A percentile compares a stretch with the other conserved stretches of the same genome.
Evolutionary conservation across 1,140 invertebrate species (phyloP).

Genomic region (Apis laboriosa): DNA sequence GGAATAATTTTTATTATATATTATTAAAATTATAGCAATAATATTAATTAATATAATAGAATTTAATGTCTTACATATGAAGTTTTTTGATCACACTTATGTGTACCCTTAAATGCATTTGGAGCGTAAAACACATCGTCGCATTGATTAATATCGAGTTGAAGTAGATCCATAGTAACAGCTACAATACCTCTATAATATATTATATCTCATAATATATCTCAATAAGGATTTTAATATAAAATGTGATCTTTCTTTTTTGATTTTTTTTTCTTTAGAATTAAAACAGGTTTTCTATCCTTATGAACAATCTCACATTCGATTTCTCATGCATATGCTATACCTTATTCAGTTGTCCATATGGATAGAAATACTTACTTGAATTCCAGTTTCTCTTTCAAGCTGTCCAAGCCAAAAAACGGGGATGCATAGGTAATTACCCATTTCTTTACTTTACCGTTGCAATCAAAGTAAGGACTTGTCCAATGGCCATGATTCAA

Average conservation of each 20-base stretch:
- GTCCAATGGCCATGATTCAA: constrained; percentile 96
- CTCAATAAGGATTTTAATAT: constrained; percentile 86
- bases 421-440: constrained; percentile 96
- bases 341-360: neutral
- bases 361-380: constrained; percentile 87
- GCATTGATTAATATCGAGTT: constrained; percentile 97
- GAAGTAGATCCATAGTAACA: constrained; percentile 94
- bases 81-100: constrained; percentile 95
- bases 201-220: constrained; percentile 81
- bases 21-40: too few species aligned
- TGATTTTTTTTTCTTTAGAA: constrained; percentile 61
- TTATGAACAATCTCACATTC: constrained; percentile 33
- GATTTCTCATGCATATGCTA: constrained; percentile 42
- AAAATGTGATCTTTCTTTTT: constrained; percentile 76
- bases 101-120: constrained; percentile 97
- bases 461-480: constrained; percentile 96
- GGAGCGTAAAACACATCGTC: constrained; percentile 92
- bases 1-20: too few species aligned
- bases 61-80: constrained; percentile 91
- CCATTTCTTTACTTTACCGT: constrained; percentile 96
- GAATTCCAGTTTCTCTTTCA: constrained; percentile 95
- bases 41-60: neutral
- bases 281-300: constrained; percentile 48
- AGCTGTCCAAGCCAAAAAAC: constrained; percentile 98
- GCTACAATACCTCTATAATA: constrained; percentile 92